Conservation (phyloP, 2,797 vertebrate genomes). For the Pseudochaenichthys georgianus region DNA sequence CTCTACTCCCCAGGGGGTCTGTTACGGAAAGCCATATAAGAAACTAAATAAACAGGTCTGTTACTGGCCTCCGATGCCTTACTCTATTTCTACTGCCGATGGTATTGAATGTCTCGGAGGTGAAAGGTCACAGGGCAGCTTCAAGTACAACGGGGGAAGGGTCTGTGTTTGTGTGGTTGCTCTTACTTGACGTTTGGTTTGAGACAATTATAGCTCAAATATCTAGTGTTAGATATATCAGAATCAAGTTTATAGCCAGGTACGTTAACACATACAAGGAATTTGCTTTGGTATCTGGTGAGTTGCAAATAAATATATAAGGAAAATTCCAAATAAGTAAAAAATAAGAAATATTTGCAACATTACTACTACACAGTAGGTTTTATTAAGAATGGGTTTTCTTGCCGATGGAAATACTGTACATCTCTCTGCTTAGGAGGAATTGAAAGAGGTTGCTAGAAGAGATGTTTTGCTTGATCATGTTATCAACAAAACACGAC, state of each 20-base stretch:
- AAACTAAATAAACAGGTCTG: constrained; percentile 70
- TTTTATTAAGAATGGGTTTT: background rate
- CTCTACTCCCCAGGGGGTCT: constrained; percentile 49
- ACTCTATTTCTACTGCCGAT: constrained; percentile 51
- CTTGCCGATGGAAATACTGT: background rate
- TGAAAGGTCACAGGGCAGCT: constrained; percentile 42
- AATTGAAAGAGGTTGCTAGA: background rate
- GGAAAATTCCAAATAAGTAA: too few relatives aligned
- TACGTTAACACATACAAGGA: too few relatives aligned
- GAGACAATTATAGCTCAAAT: background rate
- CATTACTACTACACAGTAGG: background rate
- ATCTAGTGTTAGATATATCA: background rate
- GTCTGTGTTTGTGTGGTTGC: background rate
- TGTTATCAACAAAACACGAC: background rate
- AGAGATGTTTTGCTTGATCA: background rate
- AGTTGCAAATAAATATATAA: too few relatives aligned
- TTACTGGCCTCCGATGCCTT: constrained; percentile 61
- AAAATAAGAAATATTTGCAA: too few relatives aligned
- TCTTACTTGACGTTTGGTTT: constrained; percentile 3
- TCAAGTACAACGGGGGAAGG: constrained; percentile 15
- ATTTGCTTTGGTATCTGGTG: too few relatives aligned
- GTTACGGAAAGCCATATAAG: constrained; percentile 69
- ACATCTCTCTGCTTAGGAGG: background rate
- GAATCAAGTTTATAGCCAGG: too few relatives aligned
- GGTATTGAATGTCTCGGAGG: constrained; percentile 46